Conservation (phyloP, 1,140 invertebrate species). For the Lucilia cuprina region DNA sequence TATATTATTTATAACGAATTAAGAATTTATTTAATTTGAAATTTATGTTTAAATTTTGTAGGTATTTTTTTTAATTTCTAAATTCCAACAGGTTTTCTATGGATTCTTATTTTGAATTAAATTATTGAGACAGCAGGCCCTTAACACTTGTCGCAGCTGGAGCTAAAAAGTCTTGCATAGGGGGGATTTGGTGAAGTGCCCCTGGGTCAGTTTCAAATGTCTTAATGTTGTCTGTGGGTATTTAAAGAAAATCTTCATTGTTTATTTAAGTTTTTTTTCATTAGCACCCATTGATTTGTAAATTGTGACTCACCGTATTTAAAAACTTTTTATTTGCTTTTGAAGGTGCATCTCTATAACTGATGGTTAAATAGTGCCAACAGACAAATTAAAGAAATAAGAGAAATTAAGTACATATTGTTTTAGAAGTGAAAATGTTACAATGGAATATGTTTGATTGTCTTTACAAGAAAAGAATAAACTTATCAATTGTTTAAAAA, state of each 20-base stretch:
- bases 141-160: not conserved
- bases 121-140: not conserved
- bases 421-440: too few species aligned
- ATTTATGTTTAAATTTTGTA: not conserved
- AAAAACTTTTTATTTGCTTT: too few species aligned
- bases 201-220: not conserved
- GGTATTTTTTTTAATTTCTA: too few species aligned
- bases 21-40: not conserved
- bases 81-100: not conserved
- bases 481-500: too few species aligned
- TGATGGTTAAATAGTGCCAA: too few species aligned
- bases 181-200: not conserved
- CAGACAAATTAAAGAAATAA: too few species aligned
- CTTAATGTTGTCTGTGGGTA: not conserved
- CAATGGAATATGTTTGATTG: too few species aligned
- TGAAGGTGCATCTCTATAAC: too few species aligned
- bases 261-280: not conserved
- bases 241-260: not conserved
- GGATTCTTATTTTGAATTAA: not conserved
- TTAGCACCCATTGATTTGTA: conserved; percentile 1
- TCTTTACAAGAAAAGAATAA: too few species aligned
- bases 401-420: too few species aligned
- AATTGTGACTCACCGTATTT: not conserved
- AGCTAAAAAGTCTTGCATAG: not conserved
- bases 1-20: not conserved